phyloP scores from a whole-genome alignment of 1,140 invertebrate genomes.

The Drosophila dunni region DNA sequence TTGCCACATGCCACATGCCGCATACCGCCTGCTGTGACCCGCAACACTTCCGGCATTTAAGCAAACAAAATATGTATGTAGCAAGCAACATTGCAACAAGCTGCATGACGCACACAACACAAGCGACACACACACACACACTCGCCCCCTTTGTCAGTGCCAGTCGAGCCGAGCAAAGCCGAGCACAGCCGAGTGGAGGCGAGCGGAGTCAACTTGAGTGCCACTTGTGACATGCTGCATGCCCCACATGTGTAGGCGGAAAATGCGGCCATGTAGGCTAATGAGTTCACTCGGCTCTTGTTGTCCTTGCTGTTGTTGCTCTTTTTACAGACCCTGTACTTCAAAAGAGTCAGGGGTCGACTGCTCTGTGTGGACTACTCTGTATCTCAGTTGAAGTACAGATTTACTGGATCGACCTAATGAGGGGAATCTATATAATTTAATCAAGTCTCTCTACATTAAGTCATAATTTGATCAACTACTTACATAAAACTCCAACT shows the following conservation, averaged over 20 bases:
- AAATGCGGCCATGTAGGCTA: slow-evolving; percentile 80
- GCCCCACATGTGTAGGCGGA: slow-evolving; percentile 68
- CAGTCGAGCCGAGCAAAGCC: neutral
- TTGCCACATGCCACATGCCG: neutral
- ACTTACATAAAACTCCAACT: too few relatives aligned
- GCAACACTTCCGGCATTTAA: slow-evolving; percentile 81
- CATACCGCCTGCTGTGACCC: slow-evolving; percentile 42
- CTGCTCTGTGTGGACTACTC: too few relatives aligned
- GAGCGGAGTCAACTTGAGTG: slow-evolving; percentile 51
- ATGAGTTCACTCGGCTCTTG: slow-evolving; percentile 66
- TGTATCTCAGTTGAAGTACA: too few relatives aligned
- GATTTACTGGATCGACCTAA: too few relatives aligned
- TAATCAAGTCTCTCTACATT: too few relatives aligned
- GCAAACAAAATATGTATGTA: slow-evolving; percentile 73
- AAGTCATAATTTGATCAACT: too few relatives aligned
- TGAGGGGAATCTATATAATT: too few relatives aligned
- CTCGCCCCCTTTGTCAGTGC: slow-evolving; percentile 4
- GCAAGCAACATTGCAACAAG: slow-evolving; percentile 22
- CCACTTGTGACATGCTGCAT: slow-evolving; percentile 52
- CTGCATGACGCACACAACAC: slow-evolving; percentile 3
- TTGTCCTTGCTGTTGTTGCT: slow-evolving; percentile 14
- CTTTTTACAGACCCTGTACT: neutral
- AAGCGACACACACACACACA: neutral
- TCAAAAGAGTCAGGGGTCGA: neutral
- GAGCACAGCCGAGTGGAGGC: neutral